phyloP scores from a whole-genome alignment of 64 coral and sea anemone species.

The Dendrophyllia cribrosa region DNA sequence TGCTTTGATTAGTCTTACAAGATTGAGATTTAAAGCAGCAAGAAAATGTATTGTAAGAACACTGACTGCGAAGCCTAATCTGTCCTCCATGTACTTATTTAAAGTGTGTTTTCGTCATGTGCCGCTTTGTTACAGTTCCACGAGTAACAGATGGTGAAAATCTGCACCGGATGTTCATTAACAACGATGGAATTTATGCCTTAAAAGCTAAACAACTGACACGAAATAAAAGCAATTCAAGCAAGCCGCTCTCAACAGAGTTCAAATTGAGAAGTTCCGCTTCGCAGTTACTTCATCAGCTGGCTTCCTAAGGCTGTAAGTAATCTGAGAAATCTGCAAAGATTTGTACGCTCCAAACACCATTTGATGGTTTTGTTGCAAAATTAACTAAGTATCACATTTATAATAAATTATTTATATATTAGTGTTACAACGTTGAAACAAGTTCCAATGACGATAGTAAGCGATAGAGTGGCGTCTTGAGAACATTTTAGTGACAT shows the following conservation, averaged over 20 bases:
- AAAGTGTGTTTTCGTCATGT: neutral
- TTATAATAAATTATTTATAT: slow-evolving; percentile 19
- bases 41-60: too few relatives aligned
- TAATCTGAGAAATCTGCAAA: neutral
- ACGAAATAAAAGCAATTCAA: slow-evolving; percentile 13
- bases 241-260: neutral
- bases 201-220: slow-evolving; percentile 11
- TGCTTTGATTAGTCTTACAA: too few relatives aligned
- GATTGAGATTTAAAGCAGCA: too few relatives aligned
- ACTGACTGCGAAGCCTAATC: too few relatives aligned
- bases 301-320: slow-evolving; percentile 31
- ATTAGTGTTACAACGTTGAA: neutral
- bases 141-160: slow-evolving; percentile 25
- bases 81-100: neutral
- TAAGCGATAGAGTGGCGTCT: neutral
- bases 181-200: neutral
- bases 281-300: neutral
- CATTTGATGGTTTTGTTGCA: neutral
- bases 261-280: neutral
- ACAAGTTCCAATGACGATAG: neutral
- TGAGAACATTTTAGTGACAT: neutral
- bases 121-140: neutral
- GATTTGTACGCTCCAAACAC: neutral
- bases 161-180: neutral
- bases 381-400: slow-evolving; percentile 20